These are phyloP conservation scores for Oceanites oceanicus DNA, from an alignment of 2,113 vertebrate genomes.

Conservation along the genomic window DNA sequence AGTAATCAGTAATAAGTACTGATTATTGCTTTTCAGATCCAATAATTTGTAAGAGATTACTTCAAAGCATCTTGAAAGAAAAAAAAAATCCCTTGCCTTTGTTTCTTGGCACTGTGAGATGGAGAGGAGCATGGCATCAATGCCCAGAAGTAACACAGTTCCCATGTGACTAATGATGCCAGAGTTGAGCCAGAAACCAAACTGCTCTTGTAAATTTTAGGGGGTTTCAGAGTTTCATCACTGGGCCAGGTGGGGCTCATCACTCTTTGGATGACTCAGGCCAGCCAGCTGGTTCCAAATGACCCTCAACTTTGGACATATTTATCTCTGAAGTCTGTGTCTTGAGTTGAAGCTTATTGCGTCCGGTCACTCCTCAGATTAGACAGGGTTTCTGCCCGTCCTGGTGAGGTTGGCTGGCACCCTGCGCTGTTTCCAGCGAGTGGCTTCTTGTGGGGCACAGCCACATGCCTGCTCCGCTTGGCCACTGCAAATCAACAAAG, in stretches of 20 bases:
- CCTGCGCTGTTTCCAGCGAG: rapidly evolving
- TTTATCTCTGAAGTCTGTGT: background rate
- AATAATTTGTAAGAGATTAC: slow-evolving; percentile 64
- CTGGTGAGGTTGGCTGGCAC: background rate
- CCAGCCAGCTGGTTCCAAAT: background rate
- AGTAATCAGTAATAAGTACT: slow-evolving; percentile 67
- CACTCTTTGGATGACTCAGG: background rate
- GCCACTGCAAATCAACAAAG: background rate
- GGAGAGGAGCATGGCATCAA: background rate
- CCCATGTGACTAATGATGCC: background rate
- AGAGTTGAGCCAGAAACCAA: background rate
- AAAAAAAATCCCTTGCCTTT: slow-evolving; percentile 26
- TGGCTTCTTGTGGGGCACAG: background rate
- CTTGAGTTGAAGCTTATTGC: background rate
- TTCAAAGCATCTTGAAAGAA: slow-evolving; percentile 53
- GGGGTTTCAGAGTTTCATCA: background rate
- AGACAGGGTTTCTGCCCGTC: rapidly evolving
- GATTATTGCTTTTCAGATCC: slow-evolving; percentile 66
- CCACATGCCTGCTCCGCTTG: rapidly evolving
- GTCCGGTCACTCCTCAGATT: background rate
- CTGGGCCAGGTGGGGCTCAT: background rate
- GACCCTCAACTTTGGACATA: background rate
- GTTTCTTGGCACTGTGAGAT: background rate
- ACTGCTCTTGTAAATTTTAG: background rate
- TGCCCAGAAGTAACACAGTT: background rate